Conservation (phyloP, 2,113 vertebrate species). For the Hylia prasina region DNA sequence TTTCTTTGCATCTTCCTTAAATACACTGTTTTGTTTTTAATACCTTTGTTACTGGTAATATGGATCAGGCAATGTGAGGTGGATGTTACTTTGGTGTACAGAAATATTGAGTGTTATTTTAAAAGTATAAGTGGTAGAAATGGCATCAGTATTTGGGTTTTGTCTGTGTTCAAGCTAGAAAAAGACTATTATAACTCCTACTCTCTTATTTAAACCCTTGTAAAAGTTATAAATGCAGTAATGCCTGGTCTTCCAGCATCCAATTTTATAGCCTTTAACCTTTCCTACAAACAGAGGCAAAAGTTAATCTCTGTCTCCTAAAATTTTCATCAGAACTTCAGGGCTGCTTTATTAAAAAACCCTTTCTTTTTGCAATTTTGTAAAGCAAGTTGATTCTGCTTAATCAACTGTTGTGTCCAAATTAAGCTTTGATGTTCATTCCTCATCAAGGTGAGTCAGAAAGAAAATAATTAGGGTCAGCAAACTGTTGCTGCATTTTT, state of each 20-base stretch:
- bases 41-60: background rate
- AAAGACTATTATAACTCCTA: background rate
- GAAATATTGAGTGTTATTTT: background rate
- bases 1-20: background rate
- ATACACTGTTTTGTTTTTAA: background rate
- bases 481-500: background rate
- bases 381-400: background rate
- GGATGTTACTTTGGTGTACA: background rate
- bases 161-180: background rate
- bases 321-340: background rate
- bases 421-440: background rate
- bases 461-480: background rate
- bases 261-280: background rate
- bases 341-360: background rate
- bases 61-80: background rate
- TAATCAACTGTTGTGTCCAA: background rate
- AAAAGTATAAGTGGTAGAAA: background rate
- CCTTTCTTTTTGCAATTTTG: background rate
- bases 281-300: background rate
- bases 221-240: background rate
- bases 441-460: background rate
- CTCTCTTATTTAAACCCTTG: background rate
- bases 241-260: background rate
- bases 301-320: background rate
- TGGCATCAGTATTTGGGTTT: background rate